Base-by-base conservation (phyloP, 1,140 invertebrate genomes). In the Listronotus bonariensis region DNA sequence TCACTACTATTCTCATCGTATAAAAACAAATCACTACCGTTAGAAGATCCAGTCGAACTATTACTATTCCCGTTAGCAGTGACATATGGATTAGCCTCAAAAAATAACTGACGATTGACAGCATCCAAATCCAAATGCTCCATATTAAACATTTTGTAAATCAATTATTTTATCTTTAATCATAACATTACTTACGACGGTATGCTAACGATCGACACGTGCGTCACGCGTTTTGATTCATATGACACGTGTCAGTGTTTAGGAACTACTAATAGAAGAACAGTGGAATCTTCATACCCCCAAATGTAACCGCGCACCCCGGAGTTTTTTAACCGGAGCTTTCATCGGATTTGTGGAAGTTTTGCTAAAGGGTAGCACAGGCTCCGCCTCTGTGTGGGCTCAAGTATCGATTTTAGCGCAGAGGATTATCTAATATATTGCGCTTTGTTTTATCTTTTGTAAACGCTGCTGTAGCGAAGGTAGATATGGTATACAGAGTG, bases 1-100 rank as follows among this genome's bases (percentile, higher is more conserved):
- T 83, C 80, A 66, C 82, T 80, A 71, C 79, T 82, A 67, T 82
- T 81, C 57, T 83, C 82, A 69, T 84, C 82, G 11, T 81, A 83
- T 38, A 79, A 68, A 62, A 84, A 83, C 64, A 82, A 79, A 74
- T 83, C 83, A 57, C 75, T 71, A 52, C 77, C 73, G 52, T 74
- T 77, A 8, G 74, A 77, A 15, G 73, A 72, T 14, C 75, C 74
- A 8, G 76, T 77, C 1, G 72, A 76, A 57, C 71, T 73, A 45
- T 74, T 72, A 20, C 73, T 73, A 61, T 67, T 71, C 12, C 67
- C 72, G 41, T 68, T 72, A 36, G 43, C 59, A 31, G 69, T 65
- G 7, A 84, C 68, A 55, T 83, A 26, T 51, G 75, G 77, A 65
- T 80, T 80, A 0, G 81, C 74, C 54, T 84, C 82, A 72, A 83